Percentiles rank a stretch among this genome's conserved stretches.
phyloP scores from a whole-genome alignment of 2,888 invertebrate species.

The Pardosa pseudoannulata region DNA sequence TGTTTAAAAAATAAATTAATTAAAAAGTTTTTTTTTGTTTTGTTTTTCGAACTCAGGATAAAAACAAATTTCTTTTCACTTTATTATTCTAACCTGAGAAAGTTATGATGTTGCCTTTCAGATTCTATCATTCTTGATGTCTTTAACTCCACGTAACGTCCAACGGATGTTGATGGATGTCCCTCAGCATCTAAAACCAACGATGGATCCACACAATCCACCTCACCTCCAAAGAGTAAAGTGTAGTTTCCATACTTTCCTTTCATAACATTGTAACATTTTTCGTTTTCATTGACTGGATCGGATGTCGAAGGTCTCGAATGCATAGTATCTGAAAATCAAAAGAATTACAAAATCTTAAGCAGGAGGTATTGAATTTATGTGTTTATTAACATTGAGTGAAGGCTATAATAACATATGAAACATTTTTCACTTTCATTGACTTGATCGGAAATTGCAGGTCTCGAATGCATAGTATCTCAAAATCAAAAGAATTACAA shows the following conservation, averaged over 20 bases:
- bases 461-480: too few relatives aligned
- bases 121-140: slow-evolving; percentile 82
- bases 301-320: slow-evolving; percentile 79
- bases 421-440: too few relatives aligned
- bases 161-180: slow-evolving; percentile 58
- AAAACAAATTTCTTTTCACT: not conserved
- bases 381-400: too few relatives aligned
- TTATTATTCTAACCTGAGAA: slow-evolving; percentile 31
- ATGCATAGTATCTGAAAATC: slow-evolving; percentile 79
- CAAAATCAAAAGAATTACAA: too few relatives aligned
- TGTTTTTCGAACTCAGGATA: too few relatives aligned
- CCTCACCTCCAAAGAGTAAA: slow-evolving; percentile 86
- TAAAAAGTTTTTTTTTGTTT: too few relatives aligned
- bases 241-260: slow-evolving; percentile 81
- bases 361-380: too few relatives aligned
- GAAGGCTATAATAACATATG: too few relatives aligned
- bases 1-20: too few relatives aligned
- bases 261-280: slow-evolving; percentile 83
- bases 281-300: slow-evolving; percentile 83
- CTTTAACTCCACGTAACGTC: slow-evolving; percentile 83
- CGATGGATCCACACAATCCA: slow-evolving; percentile 83
- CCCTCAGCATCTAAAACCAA: too few relatives aligned
- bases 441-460: too few relatives aligned
- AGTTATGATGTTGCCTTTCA: slow-evolving; percentile 79
- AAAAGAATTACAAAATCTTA: too few relatives aligned